Conservation (phyloP, 2,888 invertebrate genomes). For the Epinotia demarniana region DNA sequence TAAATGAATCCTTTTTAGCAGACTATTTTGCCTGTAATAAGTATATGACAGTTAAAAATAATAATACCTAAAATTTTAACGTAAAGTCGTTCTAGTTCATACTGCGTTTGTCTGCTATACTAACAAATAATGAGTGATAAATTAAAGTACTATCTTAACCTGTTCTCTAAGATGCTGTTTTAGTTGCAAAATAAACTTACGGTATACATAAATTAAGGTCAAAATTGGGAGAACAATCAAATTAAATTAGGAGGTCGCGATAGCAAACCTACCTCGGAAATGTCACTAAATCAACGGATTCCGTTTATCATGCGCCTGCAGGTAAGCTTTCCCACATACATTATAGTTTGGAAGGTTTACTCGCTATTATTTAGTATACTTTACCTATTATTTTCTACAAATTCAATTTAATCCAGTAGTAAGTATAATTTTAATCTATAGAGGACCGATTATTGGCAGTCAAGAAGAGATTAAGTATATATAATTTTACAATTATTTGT, state of each 20-base stretch:
- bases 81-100: background rate
- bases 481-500: background rate
- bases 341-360: constrained; percentile 29
- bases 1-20: background rate
- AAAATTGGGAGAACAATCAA: background rate
- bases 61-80: background rate
- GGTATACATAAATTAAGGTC: background rate
- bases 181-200: background rate
- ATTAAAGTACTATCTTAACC: background rate
- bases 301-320: constrained; percentile 56
- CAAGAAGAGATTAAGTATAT: no score
- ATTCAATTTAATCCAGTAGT: constrained; percentile 4
- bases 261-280: constrained; percentile 23
- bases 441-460: no score
- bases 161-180: background rate
- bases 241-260: background rate
- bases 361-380: constrained; percentile 13
- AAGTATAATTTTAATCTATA: background rate
- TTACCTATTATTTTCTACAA: background rate
- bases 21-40: background rate
- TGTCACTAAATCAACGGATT: constrained; percentile 58
- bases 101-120: background rate
- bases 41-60: background rate
- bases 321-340: constrained; percentile 44
- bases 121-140: background rate